Base-by-base conservation (phyloP, 2,888 invertebrate species). In the Lepetodrilus schrolli region DNA sequence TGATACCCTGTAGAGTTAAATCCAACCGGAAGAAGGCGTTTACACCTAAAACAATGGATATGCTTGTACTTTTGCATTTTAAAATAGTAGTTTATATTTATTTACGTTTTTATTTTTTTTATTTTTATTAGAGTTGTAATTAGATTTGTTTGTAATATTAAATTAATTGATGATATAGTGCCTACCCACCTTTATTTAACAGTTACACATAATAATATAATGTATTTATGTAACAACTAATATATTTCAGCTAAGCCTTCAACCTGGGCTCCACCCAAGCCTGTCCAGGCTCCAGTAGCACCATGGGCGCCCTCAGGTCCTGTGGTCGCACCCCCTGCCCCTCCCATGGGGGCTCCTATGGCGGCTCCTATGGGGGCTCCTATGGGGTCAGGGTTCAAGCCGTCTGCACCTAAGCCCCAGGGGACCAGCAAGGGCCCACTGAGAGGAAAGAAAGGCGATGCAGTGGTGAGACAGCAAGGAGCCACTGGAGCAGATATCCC, bases 351-450 rank as follows among this genome's bases (percentile, higher is more conserved):
- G 4, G 68, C 77, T 47, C 78, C 82, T 10, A 76, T 83, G n/a
- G 68, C 80, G 23, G 78, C 81, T 48, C 80, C 84, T 58, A 77
- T 80, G 21, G 77, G 81, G 30, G 51, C 30, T 4, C 8, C 30
- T 8, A n/a, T 10, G 5, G 26, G 51, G 17, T 30, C 51, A 2
- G 75, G 79, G 8, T 72, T 78, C 4, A 74, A 76, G 13, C 73
- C 76, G 5, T 30, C 36, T 5, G 77, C 75, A 20, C 76, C 80
- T 5, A 81, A 84, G 20, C 82, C 85, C 4, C 82, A 82, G 58
- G 85, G 86, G 10, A 82, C 85, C 47, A 86, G 86, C 8, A 79
- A 82, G n/a, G 86, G 86, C n/a, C 84, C 85, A 5, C 80, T 82
- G 26, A 79, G 84, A 69, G 86, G 84, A 10, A 86, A 85, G 73